Percentiles rank a stretch among this genome's conserved stretches.
Evolutionary conservation across 2,797 vertebrate genomes (phyloP).

Genomic region (Galagoides demidoff): DNA sequence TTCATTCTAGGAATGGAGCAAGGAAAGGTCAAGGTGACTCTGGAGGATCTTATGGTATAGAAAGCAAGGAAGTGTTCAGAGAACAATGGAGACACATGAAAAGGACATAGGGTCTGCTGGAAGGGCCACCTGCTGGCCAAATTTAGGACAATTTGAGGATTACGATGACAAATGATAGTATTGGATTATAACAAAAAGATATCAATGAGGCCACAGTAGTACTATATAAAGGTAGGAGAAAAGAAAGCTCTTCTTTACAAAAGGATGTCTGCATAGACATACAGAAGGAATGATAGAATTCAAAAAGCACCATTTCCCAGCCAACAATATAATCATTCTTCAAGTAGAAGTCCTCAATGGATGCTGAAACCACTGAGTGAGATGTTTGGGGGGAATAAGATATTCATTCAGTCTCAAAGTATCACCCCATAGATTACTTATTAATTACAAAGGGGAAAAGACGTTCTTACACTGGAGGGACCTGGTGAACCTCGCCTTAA

Average conservation of each 20-base stretch:
- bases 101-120: neutral
- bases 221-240: neutral
- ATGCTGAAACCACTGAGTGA: constrained; percentile 10
- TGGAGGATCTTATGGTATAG: neutral
- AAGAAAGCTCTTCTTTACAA: neutral
- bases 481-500: neutral
- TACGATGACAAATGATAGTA: constrained; percentile 15
- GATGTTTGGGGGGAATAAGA: neutral
- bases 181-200: neutral
- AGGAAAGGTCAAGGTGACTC: neutral
- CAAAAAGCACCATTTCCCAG: constrained; percentile 1
- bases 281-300: constrained; percentile 26
- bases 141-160: constrained; percentile 28
- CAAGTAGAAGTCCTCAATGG: neutral
- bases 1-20: neutral
- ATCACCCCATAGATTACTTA: constrained; percentile 1
- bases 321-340: neutral
- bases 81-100: neutral
- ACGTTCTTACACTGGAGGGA: neutral
- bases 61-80: constrained; percentile 30
- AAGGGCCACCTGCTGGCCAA: neutral
- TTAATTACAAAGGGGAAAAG: constrained; percentile 9
- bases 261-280: constrained; percentile 7
- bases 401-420: constrained; percentile 15
- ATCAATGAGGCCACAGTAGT: neutral